These are phyloP conservation scores for Yponomeuta plumbellus DNA, from an alignment of 2,888 invertebrate genomes.

Conservation along the genomic window DNA sequence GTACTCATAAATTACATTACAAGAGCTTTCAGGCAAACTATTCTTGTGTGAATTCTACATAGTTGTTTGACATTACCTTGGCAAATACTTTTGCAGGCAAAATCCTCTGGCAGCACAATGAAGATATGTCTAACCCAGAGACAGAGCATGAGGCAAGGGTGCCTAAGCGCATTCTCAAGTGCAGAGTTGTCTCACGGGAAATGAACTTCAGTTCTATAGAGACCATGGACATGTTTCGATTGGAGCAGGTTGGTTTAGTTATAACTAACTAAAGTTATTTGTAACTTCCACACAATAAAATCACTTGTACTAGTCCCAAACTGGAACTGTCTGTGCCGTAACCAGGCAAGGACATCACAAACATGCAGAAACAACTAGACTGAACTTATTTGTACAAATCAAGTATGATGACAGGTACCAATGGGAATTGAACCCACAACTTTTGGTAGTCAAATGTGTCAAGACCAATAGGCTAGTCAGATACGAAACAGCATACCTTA, in stretches of 20 bases:
- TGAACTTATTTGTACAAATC: too few relatives aligned
- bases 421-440: background rate
- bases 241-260: conserved; percentile 81
- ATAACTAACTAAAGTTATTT: background rate
- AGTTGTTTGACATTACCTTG: background rate
- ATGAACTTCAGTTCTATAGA: conserved; percentile 94
- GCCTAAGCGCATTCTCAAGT: conserved; percentile 96
- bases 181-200: conserved; percentile 91
- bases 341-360: too few relatives aligned
- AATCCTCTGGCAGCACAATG: conserved; percentile 97
- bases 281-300: background rate
- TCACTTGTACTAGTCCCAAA: background rate
- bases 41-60: background rate
- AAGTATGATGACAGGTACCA: too few relatives aligned
- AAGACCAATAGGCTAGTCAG: background rate
- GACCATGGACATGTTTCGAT: conserved; percentile 95
- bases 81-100: conserved; percentile 77
- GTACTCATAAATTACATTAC: too few relatives aligned
- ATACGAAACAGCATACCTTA: too few relatives aligned
- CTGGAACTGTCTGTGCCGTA: too few relatives aligned
- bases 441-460: background rate
- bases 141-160: conserved; percentile 97
- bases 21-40: too few relatives aligned
- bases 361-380: too few relatives aligned
- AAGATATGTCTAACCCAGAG: conserved; percentile 93